phyloP scores from a whole-genome alignment of 2,888 invertebrate species.

The Rhagium mordax region DNA sequence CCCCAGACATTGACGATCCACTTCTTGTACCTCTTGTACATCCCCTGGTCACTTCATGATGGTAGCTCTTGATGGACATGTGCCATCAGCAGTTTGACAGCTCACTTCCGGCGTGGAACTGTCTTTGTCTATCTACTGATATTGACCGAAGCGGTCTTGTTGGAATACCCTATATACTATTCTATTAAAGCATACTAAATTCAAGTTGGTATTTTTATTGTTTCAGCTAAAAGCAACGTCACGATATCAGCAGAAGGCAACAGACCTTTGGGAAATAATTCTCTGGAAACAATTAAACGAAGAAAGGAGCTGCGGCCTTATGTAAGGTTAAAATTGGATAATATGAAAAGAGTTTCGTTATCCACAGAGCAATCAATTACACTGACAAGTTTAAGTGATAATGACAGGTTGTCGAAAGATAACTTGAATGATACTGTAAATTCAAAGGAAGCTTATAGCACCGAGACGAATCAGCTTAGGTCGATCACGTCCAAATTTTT shows the following conservation, averaged over 20 bases:
- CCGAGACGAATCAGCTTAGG: constrained; percentile 8
- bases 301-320: neutral
- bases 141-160: too few species aligned
- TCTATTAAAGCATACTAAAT: too few species aligned
- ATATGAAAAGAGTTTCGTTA: constrained; percentile 23
- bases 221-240: neutral
- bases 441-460: constrained; percentile 12
- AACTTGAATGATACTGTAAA: constrained; percentile 16
- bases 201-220: too few species aligned
- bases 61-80: too few species aligned
- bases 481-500: constrained; percentile 15
- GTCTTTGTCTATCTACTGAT: too few species aligned
- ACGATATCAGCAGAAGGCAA: neutral
- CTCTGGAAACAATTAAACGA: neutral
- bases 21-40: too few species aligned
- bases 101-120: too few species aligned
- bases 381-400: constrained; percentile 22
- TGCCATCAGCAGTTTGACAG: too few species aligned
- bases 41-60: too few species aligned
- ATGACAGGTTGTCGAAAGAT: constrained; percentile 27
- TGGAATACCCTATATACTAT: too few species aligned
- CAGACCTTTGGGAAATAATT: neutral
- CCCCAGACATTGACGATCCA: too few species aligned
- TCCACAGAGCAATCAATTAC: constrained; percentile 33
- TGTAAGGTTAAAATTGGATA: constrained; percentile 1